Conservation (phyloP, 2,888 invertebrate genomes). For the Choreutis nemorana region DNA sequence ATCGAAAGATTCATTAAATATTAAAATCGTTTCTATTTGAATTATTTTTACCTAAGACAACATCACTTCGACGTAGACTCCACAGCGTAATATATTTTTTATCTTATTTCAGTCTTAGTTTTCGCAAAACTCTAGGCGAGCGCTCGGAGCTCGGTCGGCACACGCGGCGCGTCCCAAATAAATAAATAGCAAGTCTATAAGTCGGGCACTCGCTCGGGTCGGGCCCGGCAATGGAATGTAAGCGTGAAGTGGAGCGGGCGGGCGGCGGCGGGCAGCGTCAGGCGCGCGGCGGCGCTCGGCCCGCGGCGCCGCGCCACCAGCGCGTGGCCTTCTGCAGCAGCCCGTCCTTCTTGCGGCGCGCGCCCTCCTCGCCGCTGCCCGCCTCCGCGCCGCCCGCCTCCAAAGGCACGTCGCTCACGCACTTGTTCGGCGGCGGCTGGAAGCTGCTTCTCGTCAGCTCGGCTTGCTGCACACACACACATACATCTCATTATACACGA, state of each 20-base stretch:
- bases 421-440: constrained; percentile 72
- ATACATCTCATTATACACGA: background rate
- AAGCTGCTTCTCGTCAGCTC: constrained; percentile 73
- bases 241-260: constrained; percentile 47
- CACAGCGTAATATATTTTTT: constrained; percentile 58
- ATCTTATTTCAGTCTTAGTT: constrained; percentile 65
- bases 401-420: constrained; percentile 73
- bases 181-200: constrained; percentile 63
- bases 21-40: constrained; percentile 61
- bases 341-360: constrained; percentile 51
- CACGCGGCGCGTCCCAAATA: constrained; percentile 42
- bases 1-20: constrained; percentile 59
- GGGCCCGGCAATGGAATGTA: constrained; percentile 63
- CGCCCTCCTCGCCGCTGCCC: constrained; percentile 17
- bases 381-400: constrained; percentile 43
- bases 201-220: constrained; percentile 46
- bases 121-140: constrained; percentile 57
- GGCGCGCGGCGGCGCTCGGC: constrained; percentile 29
- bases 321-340: constrained; percentile 62
- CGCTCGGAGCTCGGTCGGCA: constrained; percentile 46
- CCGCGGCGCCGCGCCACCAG: constrained; percentile 61
- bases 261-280: constrained; percentile 23
- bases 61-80: constrained; percentile 57
- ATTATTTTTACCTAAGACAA: constrained; percentile 64
- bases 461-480: constrained; percentile 62